Conservation (phyloP, 2,113 vertebrate genomes). For the Colaptes auratus region DNA sequence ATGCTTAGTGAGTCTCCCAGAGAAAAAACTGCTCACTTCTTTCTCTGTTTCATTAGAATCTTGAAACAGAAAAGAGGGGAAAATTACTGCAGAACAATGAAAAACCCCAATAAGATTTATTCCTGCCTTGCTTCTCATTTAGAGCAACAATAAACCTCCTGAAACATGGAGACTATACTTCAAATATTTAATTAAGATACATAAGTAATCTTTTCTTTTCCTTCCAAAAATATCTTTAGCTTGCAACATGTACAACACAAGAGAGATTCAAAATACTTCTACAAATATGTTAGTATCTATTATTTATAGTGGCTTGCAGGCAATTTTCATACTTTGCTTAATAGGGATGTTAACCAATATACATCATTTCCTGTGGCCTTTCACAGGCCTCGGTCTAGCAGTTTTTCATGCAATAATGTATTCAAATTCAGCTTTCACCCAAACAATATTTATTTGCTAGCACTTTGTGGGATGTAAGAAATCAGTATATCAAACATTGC, state of each 20-base stretch:
- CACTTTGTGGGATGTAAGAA: neutral
- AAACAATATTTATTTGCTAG: constrained; percentile 51
- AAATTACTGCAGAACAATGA: constrained; percentile 44
- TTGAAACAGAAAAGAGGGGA: neutral
- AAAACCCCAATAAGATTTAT: constrained; percentile 38
- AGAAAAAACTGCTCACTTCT: neutral
- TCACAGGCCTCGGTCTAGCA: neutral
- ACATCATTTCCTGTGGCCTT: constrained; percentile 10
- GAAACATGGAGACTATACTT: neutral
- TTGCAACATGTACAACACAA: neutral
- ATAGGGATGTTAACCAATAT: constrained; percentile 23
- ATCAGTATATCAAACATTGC: constrained; percentile 7
- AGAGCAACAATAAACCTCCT: constrained; percentile 18
- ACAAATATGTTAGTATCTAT: constrained; percentile 30
- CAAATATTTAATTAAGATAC: neutral
- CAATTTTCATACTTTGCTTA: constrained; percentile 44
- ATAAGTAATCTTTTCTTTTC: neutral
- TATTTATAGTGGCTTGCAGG: constrained; percentile 49
- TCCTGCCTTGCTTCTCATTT: constrained; percentile 20
- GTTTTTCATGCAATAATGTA: constrained; percentile 38
- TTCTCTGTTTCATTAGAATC: constrained; percentile 8
- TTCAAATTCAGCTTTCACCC: neutral
- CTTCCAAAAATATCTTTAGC: constrained; percentile 15
- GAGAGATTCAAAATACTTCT: constrained; percentile 6
- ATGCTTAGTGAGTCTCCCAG: constrained; percentile 15